Percentiles rank a stretch among this genome's conserved stretches.
phyloP scores from a whole-genome alignment of 2,113 vertebrate species.

The Phalacrocorax brasilianus region DNA sequence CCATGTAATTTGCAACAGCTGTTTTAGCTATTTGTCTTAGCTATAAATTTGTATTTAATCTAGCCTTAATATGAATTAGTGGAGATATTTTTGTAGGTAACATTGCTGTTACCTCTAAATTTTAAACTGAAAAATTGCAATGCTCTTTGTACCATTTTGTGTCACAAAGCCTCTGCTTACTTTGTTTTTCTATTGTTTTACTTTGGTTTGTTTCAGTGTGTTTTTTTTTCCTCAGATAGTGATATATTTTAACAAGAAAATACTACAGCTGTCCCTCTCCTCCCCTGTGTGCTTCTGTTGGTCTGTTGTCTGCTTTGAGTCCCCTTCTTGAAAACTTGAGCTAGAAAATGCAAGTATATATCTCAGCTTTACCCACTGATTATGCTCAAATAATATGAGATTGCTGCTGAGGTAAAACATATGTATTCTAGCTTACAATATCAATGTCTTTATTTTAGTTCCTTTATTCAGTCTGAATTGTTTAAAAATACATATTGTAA shows the following conservation, averaged over 20 bases:
- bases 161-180: not conserved
- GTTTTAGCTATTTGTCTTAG: not conserved
- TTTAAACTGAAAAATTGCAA: not conserved
- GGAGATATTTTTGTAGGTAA: not conserved
- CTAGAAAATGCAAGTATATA: not conserved
- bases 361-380: not conserved
- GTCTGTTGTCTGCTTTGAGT: not conserved
- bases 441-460: not conserved
- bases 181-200: not conserved
- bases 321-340: not conserved
- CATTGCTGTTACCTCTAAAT: not conserved
- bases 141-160: not conserved
- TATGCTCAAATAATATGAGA: not conserved
- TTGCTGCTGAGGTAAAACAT: not conserved
- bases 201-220: not conserved
- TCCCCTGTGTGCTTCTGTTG: not conserved
- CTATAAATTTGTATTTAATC: not conserved
- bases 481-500: not conserved
- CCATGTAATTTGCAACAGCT: not conserved
- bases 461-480: not conserved
- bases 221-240: not conserved
- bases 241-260: slow-evolving; percentile 26
- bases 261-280: slow-evolving; percentile 24
- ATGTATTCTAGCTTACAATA: not conserved
- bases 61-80: not conserved